Conservation (phyloP, 2,113 vertebrate species). For the Lamprotornis superbus region DNA sequence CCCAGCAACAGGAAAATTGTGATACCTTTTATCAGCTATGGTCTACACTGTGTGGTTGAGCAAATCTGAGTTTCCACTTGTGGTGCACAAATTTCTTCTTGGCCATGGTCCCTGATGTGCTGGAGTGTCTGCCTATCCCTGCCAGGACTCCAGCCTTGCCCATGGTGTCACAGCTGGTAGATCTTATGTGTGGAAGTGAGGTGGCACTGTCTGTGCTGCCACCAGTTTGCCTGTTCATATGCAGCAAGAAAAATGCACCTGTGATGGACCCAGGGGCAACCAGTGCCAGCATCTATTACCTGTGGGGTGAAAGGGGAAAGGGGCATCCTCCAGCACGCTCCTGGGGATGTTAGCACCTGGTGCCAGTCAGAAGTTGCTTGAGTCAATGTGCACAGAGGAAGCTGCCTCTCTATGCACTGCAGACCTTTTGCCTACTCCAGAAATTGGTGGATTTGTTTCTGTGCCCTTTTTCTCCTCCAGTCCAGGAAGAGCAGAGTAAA, state of each 20-base stretch:
- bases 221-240: not conserved
- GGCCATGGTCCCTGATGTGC: accelerated
- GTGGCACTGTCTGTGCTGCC: not conserved
- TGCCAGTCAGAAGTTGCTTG: not conserved
- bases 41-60: not conserved
- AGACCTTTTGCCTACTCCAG: not conserved
- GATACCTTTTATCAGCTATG: not conserved
- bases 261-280: not conserved
- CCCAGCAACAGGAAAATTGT: not conserved
- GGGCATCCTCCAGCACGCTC: not conserved
- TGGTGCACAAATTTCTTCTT: not conserved
- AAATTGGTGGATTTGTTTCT: not conserved
- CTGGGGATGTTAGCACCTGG: accelerated
- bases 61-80: not conserved
- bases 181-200: not conserved
- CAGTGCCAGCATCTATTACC: not conserved
- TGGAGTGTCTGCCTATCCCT: not conserved
- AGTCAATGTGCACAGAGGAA: not conserved
- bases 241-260: not conserved
- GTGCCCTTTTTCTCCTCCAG: not conserved
- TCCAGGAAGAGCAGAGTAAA: not conserved
- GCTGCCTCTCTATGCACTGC: not conserved
- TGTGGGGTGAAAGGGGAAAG: not conserved
- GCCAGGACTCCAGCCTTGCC: not conserved
- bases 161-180: not conserved